Evolutionary conservation across 2,888 invertebrate genomes (phyloP).

Genomic region (Dolichopus griseipennis): DNA sequence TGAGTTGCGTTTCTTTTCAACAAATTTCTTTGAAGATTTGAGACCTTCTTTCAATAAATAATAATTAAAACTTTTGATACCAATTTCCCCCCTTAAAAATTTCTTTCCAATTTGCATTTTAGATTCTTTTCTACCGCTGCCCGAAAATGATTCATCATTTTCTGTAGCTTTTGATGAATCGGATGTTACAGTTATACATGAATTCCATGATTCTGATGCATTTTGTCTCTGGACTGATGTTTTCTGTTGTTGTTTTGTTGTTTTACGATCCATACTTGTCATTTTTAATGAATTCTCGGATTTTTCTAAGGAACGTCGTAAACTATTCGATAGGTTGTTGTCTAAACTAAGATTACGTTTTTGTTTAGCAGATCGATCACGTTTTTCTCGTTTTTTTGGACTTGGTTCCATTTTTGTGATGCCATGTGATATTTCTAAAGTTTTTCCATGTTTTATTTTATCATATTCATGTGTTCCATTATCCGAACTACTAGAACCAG

Average conservation of each 20-base stretch:
- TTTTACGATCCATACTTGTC: slow-evolving; percentile 20
- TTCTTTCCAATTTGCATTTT: slow-evolving; percentile 42
- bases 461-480: slow-evolving; percentile 24
- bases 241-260: slow-evolving; percentile 24
- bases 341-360: slow-evolving; percentile 38
- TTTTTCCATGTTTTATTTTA: slow-evolving; percentile 33
- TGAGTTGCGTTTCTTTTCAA: slow-evolving; percentile 33
- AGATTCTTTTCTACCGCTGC: slow-evolving; percentile 23
- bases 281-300: slow-evolving; percentile 21
- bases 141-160: slow-evolving; percentile 24
- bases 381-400: slow-evolving; percentile 25
- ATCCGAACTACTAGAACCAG: slow-evolving; percentile 36
- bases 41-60: slow-evolving; percentile 42
- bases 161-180: slow-evolving; percentile 23
- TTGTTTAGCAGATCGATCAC: slow-evolving; percentile 36
- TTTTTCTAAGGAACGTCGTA: slow-evolving; percentile 22
- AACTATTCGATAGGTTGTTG: slow-evolving; percentile 25
- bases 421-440: slow-evolving; percentile 32
- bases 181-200: slow-evolving; percentile 19
- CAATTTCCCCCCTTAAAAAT: slow-evolving; percentile 41
- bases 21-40: slow-evolving; percentile 39
- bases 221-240: slow-evolving; percentile 20
- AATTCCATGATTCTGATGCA: slow-evolving; percentile 24
- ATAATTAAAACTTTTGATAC: slow-evolving; percentile 44
- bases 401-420: slow-evolving; percentile 26